These are phyloP conservation scores for Calameuta idolon DNA, from an alignment of 2,888 invertebrate genomes.

Conservation along the genomic window DNA sequence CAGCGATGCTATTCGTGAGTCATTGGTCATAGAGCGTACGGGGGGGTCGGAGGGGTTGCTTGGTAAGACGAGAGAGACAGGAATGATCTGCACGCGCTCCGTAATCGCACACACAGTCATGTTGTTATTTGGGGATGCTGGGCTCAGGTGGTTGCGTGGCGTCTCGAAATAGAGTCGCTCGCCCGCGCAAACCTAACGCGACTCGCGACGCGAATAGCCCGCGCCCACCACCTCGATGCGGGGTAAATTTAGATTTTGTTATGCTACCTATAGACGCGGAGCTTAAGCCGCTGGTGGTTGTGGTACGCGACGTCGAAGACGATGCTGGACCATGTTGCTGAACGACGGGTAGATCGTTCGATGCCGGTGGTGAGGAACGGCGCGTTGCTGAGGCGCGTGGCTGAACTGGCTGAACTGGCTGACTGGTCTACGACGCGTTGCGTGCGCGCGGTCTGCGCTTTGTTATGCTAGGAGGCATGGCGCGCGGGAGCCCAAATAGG, in stretches of 20 bases:
- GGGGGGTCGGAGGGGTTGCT: not conserved
- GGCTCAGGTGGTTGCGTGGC: constrained; percentile 66
- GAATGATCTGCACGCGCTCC: not conserved
- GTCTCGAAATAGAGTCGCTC: constrained; percentile 59
- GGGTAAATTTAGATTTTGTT: constrained; percentile 62
- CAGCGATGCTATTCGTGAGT: not conserved
- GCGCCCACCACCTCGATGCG: constrained; percentile 59
- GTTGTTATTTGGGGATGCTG: constrained; percentile 62
- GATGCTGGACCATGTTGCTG: not conserved
- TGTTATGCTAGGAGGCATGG: constrained; percentile 47
- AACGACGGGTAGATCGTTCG: not conserved
- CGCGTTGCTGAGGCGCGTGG: constrained; percentile 23
- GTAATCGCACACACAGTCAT: constrained; percentile 39
- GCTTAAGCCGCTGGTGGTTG: not conserved
- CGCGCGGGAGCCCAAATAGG: constrained; percentile 64
- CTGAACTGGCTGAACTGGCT: constrained; percentile 13
- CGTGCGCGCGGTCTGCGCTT: constrained; percentile 33
- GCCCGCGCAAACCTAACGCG: constrained; percentile 63
- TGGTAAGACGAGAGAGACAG: not conserved
- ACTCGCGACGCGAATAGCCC: constrained; percentile 60
- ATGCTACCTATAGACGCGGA: constrained; percentile 33
- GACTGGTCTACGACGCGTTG: constrained; percentile 30
- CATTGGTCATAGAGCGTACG: not conserved
- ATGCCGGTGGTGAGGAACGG: constrained; percentile 11
- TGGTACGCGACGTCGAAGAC: not conserved